Evolutionary conservation across 2,888 invertebrate species (phyloP), one percentile per base, ranked within the genome.

Genomic region (Notodonta ziczac): DNA sequence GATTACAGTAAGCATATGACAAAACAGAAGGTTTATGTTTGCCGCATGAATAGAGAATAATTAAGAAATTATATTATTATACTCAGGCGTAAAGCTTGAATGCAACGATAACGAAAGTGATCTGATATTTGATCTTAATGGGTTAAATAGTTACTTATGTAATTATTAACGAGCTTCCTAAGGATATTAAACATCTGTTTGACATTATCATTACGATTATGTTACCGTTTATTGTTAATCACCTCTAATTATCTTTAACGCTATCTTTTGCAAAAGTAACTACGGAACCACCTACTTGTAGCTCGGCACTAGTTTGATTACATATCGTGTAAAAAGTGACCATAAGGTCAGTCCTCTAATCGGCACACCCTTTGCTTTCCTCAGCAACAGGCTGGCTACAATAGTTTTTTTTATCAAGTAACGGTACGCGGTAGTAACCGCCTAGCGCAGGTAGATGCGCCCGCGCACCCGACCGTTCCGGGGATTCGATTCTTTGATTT

Each of bases 361-460:
- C 78, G 78, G 61, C 77, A 76, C 79, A 84, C 82, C 88, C 87
- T 83, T 85, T 84, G 72, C 80, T 76, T 72, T 61, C 59, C 60
- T 59, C 73, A 71, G 81, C 69, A 82, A 84, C 81, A 78, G 76
- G 70, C 65, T 67, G 74, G 73, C 77, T 74, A 73, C 69, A 69
- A 74, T 70, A 56, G 61, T 63, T 81, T 84, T 85, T 82, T 80
- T 80, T 67, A 55, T 9, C 68, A 63, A 65, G 60, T 87, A 87
- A 87, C 86, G 86, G 88, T 85, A 85, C 76, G 60, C 69, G 76
- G 73, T 74, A 77, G 77, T 70, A 66, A 65, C 66, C 70, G 68
- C 67, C 76, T 67, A 68, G 61, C 76, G 80, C 89, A 88, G 89
- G 88, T 89, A 89, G 86, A 77, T 75, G 83, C 76, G 80, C 73